These are phyloP conservation scores for Cotesia congregata DNA, from an alignment of 2,888 invertebrate species.

Conservation along the genomic window DNA sequence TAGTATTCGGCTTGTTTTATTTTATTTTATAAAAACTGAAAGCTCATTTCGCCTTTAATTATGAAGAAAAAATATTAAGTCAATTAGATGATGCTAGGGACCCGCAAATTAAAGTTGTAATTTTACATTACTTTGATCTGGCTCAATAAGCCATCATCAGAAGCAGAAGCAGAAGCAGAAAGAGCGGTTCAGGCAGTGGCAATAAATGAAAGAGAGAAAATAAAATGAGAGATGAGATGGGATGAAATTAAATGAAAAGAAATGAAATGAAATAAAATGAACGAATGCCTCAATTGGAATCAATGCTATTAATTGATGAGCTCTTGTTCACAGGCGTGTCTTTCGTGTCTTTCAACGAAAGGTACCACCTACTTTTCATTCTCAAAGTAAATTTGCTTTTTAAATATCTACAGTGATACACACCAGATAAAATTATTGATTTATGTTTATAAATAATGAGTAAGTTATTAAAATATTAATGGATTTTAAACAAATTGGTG, in stretches of 20 bases:
- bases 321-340: constrained; percentile 26
- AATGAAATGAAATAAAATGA: background rate
- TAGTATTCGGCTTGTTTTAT: too few species aligned
- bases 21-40: too few species aligned
- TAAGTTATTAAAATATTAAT: background rate
- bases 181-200: constrained; percentile 59
- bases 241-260: background rate
- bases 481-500: background rate
- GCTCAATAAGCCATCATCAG: background rate
- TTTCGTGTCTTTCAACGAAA: constrained; percentile 21
- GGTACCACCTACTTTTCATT: constrained; percentile 13
- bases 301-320: constrained; percentile 28
- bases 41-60: background rate
- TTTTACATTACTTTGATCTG: background rate
- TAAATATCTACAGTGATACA: background rate
- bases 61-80: background rate
- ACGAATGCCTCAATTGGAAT: constrained; percentile 14
- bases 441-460: background rate
- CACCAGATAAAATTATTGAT: background rate
- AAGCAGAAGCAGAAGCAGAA: background rate
- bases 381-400: background rate
- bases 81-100: background rate
- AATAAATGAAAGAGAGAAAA: constrained; percentile 67
- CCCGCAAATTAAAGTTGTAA: constrained; percentile 6
- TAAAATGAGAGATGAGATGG: constrained; percentile 8